Evolutionary conservation across 1,140 invertebrate genomes (phyloP).

Genomic region (Stegodyphus dumicola): DNA sequence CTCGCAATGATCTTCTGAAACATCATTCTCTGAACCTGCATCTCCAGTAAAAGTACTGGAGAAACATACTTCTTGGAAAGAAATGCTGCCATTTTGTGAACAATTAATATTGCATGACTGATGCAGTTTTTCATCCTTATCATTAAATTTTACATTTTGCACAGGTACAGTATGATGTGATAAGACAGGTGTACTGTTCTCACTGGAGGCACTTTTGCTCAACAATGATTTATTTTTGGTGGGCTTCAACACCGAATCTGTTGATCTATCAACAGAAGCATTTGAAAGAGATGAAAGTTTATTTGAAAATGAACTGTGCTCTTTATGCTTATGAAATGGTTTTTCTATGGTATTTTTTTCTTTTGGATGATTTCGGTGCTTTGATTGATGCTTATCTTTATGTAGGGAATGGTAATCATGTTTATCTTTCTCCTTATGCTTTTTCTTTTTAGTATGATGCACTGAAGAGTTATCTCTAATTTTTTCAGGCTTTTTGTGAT

Average conservation of each 20-base stretch:
- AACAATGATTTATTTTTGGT: slow-evolving; percentile 25
- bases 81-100: background rate
- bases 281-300: slow-evolving; percentile 7
- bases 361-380: slow-evolving; percentile 37
- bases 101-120: background rate
- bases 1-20: background rate
- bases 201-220: slow-evolving; percentile 50
- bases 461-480: slow-evolving; percentile 36
- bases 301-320: slow-evolving; percentile 26
- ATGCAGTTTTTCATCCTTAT: background rate
- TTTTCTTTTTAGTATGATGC: slow-evolving; percentile 60
- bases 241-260: slow-evolving; percentile 9
- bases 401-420: slow-evolving; percentile 27
- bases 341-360: slow-evolving; percentile 19
- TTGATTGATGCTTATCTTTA: slow-evolving; percentile 32
- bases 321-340: slow-evolving; percentile 26
- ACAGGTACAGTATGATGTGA: background rate
- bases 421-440: slow-evolving; percentile 58
- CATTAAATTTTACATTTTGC: background rate
- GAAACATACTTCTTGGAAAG: background rate
- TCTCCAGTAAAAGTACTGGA: background rate
- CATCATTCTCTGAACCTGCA: background rate
- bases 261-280: background rate
- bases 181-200: background rate
- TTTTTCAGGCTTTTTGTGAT: slow-evolving; percentile 36